Evolutionary conservation across 2,888 invertebrate genomes (phyloP).

Genomic region (Theodoxus fluviatilis): DNA sequence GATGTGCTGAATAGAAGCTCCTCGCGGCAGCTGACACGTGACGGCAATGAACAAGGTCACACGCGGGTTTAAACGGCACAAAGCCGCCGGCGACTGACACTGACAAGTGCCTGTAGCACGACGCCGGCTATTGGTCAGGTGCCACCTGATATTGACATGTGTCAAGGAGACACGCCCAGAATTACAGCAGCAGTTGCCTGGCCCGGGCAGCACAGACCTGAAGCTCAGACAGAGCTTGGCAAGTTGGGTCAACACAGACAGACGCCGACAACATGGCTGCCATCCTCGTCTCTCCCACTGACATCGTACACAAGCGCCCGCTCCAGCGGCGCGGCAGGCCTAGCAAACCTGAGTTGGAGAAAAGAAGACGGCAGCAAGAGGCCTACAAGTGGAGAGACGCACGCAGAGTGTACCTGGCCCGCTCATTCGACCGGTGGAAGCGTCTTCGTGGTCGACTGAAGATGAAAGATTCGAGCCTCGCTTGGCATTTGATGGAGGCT

Average conservation of each 20-base stretch:
- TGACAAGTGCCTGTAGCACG: too few species aligned
- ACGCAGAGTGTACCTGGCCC: slow-evolving; percentile 35
- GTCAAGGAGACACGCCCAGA: slow-evolving; percentile 21
- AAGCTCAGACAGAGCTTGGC: slow-evolving; percentile 20
- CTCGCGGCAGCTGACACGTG: too few species aligned
- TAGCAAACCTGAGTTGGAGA: slow-evolving; percentile 33
- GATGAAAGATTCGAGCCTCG: slow-evolving; percentile 39
- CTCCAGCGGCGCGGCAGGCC: slow-evolving; percentile 31
- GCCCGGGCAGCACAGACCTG: neutral
- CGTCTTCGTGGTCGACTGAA: slow-evolving; percentile 34
- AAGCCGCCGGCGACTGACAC: slow-evolving; percentile 20
- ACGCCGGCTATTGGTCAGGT: too few species aligned
- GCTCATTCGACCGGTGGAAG: slow-evolving; percentile 39
- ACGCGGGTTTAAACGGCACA: too few species aligned
- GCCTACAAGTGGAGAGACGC: slow-evolving; percentile 37
- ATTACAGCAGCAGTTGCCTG: too few species aligned
- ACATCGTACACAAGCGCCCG: slow-evolving; percentile 33
- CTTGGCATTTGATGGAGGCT: slow-evolving; percentile 44
- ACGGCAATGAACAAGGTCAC: too few species aligned
- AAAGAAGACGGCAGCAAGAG: slow-evolving; percentile 33
- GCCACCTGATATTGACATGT: slow-evolving; percentile 18
- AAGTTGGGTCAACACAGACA: slow-evolving; percentile 13
- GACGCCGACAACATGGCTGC: slow-evolving; percentile 38
- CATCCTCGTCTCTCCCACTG: slow-evolving; percentile 33
- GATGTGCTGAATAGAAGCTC: too few species aligned